phyloP scores from a whole-genome alignment of 2,113 vertebrate species.

The Prietella phreatophila region DNA sequence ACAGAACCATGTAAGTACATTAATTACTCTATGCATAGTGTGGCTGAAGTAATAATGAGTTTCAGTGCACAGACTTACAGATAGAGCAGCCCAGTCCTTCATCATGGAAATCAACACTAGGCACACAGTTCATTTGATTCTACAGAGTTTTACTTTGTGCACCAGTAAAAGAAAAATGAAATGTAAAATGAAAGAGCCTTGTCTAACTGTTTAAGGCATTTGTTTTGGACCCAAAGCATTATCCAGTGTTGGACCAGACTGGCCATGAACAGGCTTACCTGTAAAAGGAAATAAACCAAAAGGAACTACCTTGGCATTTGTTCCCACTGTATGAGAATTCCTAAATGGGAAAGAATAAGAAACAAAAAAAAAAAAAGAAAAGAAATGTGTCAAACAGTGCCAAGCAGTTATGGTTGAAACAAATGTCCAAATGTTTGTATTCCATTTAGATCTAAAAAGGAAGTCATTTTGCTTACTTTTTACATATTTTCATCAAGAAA shows the following conservation, averaged over 20 bases:
- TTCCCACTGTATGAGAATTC: constrained; percentile 61
- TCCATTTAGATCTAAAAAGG: constrained; percentile 56
- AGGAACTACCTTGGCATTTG: constrained; percentile 59
- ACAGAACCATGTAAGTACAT: constrained; percentile 67
- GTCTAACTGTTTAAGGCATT: neutral
- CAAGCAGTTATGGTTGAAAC: constrained; percentile 49
- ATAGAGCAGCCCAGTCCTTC: constrained; percentile 55
- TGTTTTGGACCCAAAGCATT: neutral
- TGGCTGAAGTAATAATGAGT: constrained; percentile 63
- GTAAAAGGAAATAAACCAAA: constrained; percentile 59
- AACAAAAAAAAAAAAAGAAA: constrained; percentile 27
- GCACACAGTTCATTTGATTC: constrained; percentile 52
- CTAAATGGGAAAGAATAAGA: constrained; percentile 35
- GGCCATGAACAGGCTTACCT: neutral
- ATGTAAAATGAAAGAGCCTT: neutral
- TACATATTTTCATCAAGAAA: constrained; percentile 42
- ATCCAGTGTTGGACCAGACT: neutral
- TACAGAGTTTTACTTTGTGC: constrained; percentile 37
- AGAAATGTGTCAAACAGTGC: constrained; percentile 24
- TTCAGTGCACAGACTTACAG: constrained; percentile 58
- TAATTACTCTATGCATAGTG: constrained; percentile 64
- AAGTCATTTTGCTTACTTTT: constrained; percentile 59
- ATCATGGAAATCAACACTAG: constrained; percentile 48
- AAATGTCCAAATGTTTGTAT: constrained; percentile 62
- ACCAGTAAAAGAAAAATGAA: constrained; percentile 20